phyloP scores from a whole-genome alignment of 1,140 invertebrate genomes.

The Homalodisca vitripennis region DNA sequence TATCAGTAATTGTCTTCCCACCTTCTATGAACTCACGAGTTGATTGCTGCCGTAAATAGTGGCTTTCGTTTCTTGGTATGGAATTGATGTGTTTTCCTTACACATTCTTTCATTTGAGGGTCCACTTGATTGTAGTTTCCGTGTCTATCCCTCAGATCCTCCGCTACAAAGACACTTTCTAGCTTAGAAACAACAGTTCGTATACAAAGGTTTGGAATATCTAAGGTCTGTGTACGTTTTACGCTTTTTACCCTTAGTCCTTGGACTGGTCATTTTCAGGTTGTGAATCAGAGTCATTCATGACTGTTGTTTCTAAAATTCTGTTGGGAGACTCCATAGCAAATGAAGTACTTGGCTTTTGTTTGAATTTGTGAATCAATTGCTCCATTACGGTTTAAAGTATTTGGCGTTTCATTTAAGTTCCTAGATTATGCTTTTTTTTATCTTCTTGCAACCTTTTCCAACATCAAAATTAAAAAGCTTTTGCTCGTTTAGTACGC shows the following conservation, averaged over 20 bases:
- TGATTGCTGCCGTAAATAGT: constrained; percentile 29
- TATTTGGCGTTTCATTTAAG: too few species aligned
- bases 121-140: constrained; percentile 26
- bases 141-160: constrained; percentile 33
- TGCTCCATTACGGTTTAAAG: too few species aligned
- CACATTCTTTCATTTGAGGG: constrained; percentile 25
- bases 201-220: constrained; percentile 33
- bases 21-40: constrained; percentile 36
- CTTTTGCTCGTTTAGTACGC: background rate
- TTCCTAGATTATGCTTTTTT: too few species aligned
- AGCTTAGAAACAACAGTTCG: constrained; percentile 29
- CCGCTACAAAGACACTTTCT: constrained; percentile 7
- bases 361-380: too few species aligned
- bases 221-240: constrained; percentile 32
- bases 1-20: constrained; percentile 21
- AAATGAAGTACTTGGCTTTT: too few species aligned
- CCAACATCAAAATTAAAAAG: background rate
- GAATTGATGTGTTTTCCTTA: constrained; percentile 35
- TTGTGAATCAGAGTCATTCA: background rate
- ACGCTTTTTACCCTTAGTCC: constrained; percentile 2
- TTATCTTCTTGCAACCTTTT: too few species aligned
- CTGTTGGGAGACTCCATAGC: too few species aligned
- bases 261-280: background rate
- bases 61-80: constrained; percentile 36
- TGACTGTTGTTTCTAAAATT: too few species aligned